These are phyloP conservation scores for Thomomys bottae DNA, from an alignment of 2,113 vertebrate genomes.

Conservation along the genomic window DNA sequence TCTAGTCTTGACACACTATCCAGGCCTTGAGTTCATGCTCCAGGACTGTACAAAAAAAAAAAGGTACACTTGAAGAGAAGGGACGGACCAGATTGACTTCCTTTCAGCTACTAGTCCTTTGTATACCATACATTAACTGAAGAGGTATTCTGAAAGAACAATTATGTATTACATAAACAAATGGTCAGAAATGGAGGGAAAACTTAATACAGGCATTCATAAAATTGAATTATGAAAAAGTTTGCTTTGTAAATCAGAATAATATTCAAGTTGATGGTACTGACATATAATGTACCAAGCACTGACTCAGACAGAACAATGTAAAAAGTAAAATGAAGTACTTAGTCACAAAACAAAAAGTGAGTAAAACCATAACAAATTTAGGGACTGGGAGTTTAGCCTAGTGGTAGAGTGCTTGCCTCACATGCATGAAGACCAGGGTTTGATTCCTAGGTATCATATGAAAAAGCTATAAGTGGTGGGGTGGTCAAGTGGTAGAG, in stretches of 20 bases:
- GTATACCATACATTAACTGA: slow-evolving; percentile 46
- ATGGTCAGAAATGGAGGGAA: slow-evolving; percentile 46
- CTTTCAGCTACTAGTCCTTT: slow-evolving; percentile 46
- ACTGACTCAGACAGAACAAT: not conserved
- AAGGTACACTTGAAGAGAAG: too few relatives aligned
- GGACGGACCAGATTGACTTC: not conserved
- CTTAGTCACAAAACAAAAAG: slow-evolving; percentile 19
- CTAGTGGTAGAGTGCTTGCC: too few relatives aligned
- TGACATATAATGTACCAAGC: not conserved
- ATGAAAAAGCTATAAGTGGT: too few relatives aligned
- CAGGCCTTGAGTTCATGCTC: too few relatives aligned
- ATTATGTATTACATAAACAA: slow-evolving; percentile 51
- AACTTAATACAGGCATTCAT: slow-evolving; percentile 37
- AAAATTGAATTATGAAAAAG: slow-evolving; percentile 50
- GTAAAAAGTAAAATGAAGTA: not conserved
- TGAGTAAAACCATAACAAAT: not conserved
- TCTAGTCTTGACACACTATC: too few relatives aligned
- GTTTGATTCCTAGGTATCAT: too few relatives aligned
- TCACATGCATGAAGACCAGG: too few relatives aligned
- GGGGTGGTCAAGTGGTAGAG: too few relatives aligned
- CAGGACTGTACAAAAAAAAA: too few relatives aligned
- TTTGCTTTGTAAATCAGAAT: slow-evolving; percentile 44
- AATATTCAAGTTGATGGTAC: not conserved
- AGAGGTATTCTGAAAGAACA: slow-evolving; percentile 12
- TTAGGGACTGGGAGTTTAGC: too few relatives aligned